phyloP scores from a whole-genome alignment of 2,797 vertebrate species.

The Glyptemys insculpta region DNA sequence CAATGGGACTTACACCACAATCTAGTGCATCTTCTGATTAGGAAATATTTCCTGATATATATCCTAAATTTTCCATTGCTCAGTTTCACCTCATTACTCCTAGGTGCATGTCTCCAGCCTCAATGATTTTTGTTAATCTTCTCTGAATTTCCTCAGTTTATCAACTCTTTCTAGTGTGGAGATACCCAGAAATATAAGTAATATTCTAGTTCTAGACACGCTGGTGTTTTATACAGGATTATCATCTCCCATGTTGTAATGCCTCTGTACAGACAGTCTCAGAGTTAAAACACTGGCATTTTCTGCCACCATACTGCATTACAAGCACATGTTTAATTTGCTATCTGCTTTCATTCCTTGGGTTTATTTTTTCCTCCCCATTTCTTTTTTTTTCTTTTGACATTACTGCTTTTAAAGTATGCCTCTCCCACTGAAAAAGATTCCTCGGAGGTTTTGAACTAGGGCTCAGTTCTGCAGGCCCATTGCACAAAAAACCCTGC shows the following conservation, averaged over 20 bases:
- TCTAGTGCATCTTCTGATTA: not conserved
- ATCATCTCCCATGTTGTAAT: not conserved
- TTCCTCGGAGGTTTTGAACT: not conserved
- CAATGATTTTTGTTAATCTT: not conserved
- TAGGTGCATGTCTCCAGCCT: not conserved
- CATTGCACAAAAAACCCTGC: not conserved
- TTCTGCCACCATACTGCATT: not conserved
- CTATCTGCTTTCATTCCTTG: not conserved
- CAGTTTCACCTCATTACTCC: not conserved
- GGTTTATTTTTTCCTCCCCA: not conserved
- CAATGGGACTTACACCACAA: not conserved
- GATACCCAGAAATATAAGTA: not conserved
- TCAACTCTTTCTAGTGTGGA: not conserved
- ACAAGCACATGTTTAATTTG: not conserved
- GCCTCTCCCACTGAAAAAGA: not conserved
- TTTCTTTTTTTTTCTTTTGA: conserved; percentile 17
- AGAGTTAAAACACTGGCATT: not conserved
- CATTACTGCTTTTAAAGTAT: not conserved
- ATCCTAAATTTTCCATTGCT: not conserved
- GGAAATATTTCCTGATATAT: not conserved
- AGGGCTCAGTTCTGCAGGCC: not conserved
- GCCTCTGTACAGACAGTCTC: not conserved
- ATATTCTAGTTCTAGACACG: not conserved
- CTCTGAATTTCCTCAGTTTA: not conserved
- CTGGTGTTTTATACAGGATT: not conserved